Percentiles rank a stretch among this genome's conserved stretches.
These are phyloP conservation scores for Tineola bisselliella DNA, from an alignment of 2,888 invertebrate species.

Conservation along the genomic window DNA sequence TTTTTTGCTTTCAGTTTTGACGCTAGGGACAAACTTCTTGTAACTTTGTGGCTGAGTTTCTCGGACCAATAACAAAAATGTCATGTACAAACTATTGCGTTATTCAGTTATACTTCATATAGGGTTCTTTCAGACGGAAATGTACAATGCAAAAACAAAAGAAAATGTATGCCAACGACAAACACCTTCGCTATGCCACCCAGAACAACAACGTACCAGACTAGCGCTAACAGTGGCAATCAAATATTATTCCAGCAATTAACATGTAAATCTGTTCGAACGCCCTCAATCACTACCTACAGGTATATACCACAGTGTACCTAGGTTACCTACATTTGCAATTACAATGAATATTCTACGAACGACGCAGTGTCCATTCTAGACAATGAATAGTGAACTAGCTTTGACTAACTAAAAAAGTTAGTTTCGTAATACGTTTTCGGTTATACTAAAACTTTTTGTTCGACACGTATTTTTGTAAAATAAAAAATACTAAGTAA, in stretches of 20 bases:
- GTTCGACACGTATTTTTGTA: too few relatives aligned
- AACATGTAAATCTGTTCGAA: background rate
- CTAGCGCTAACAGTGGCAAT: too few relatives aligned
- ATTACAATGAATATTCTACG: background rate
- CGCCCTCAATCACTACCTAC: background rate
- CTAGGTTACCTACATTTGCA: background rate
- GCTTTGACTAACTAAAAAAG: background rate
- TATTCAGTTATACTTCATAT: too few relatives aligned
- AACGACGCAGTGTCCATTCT: background rate
- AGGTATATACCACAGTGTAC: background rate
- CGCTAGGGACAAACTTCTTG: conserved; percentile 7
- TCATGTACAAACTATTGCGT: background rate
- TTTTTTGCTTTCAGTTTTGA: conserved; percentile 17
- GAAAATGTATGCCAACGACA: too few relatives aligned
- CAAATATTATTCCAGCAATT: too few relatives aligned
- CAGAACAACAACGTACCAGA: too few relatives aligned
- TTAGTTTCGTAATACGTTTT: too few relatives aligned
- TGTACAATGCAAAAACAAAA: too few relatives aligned
- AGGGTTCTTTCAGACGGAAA: too few relatives aligned
- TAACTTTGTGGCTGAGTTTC: background rate
- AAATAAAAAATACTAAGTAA: too few relatives aligned
- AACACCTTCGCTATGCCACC: too few relatives aligned
- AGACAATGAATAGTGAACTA: background rate
- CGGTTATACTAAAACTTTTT: too few relatives aligned
- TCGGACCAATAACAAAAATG: background rate